phyloP scores from a whole-genome alignment of 1,140 invertebrate species.

The Neuroterus valhalla region DNA sequence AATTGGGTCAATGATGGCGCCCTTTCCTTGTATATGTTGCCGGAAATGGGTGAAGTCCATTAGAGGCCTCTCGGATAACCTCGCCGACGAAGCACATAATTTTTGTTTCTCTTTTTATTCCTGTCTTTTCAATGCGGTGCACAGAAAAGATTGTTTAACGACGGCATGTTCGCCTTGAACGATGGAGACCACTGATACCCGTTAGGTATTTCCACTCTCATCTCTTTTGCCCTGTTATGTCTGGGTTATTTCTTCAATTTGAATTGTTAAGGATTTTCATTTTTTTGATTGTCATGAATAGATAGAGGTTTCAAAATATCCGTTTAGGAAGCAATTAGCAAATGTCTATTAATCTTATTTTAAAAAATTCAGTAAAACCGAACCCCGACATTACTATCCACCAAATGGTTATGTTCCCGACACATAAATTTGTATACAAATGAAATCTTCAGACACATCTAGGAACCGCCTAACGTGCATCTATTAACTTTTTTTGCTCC shows the following conservation, averaged over 20 bases:
- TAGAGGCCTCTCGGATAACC: constrained; percentile 7
- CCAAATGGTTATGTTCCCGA: too few species aligned
- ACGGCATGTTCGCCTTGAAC: constrained; percentile 66
- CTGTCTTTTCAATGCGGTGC: constrained; percentile 5
- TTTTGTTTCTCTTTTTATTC: constrained; percentile 18
- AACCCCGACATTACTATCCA: too few species aligned
- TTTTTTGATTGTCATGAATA: too few species aligned
- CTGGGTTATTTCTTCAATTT: neutral
- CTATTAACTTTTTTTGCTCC: constrained; percentile 14
- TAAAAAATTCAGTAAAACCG: too few species aligned
- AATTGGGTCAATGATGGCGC: constrained; percentile 29
- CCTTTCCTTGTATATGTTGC: constrained; percentile 20
- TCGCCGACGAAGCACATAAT: constrained; percentile 13
- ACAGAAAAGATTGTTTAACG: constrained; percentile 52
- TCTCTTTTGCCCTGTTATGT: constrained; percentile 51
- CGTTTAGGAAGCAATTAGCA: too few species aligned
- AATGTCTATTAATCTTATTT: too few species aligned
- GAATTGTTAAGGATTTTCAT: too few species aligned
- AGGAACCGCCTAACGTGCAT: constrained; percentile 5
- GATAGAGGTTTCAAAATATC: too few species aligned
- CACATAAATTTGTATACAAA: too few species aligned
- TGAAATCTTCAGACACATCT: too few species aligned
- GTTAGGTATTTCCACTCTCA: constrained; percentile 51
- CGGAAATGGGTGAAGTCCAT: constrained; percentile 25
- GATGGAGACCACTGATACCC: constrained; percentile 59